Base-by-base conservation (phyloP, 2,113 vertebrate genomes). In the Pedionomus torquatus region DNA sequence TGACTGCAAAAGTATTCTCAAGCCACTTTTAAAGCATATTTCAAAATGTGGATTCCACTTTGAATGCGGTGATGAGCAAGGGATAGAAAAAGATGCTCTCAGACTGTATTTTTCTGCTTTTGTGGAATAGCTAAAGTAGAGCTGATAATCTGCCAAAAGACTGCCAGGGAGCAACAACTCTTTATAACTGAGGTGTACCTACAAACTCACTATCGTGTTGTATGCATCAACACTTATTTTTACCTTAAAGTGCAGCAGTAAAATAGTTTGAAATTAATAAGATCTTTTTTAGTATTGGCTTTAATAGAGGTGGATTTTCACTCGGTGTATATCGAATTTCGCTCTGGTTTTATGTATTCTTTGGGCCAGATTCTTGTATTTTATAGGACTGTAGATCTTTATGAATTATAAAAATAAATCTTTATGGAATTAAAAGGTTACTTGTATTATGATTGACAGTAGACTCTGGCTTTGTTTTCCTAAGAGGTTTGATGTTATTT, bases 401-500 rank as follows among this genome's bases (percentile, higher is more conserved):
- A 37, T 85, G 52, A 82, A n/a, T n/a, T n/a, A n/a, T n/a, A n/a
- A n/a, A n/a, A n/a, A n/a, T n/a, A n/a, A n/a, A n/a, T 41, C 28
- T 28, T 46, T 3, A 51, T 63, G 31, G 44, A 94, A 70, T 91
- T 7, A 57, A 52, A 78, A 48, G 10, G 26, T 85, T 90, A 20
- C n/a, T 87, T 28, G 4, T 37, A 39, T 51, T 81, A 31, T 77
- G 64, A 88, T 77, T 92, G 57, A 46, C 69, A 69, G 13, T 60
- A 72, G 64, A 68, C 4, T 43, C n/a, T 66, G 18, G 4, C 8
- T 89, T 61, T 76, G 30, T 94, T 92, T 94, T 85, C 68, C 51
- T 71, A 55, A 44, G 57, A 87, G 51, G 78, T 51, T 64, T 82
- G 28, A 69, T 85, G 39, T 60, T 93, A 55, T 79, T 83, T 94